These are phyloP conservation scores for Pagetopsis macropterus DNA, from an alignment of 2,797 vertebrate genomes.

Conservation along the genomic window DNA sequence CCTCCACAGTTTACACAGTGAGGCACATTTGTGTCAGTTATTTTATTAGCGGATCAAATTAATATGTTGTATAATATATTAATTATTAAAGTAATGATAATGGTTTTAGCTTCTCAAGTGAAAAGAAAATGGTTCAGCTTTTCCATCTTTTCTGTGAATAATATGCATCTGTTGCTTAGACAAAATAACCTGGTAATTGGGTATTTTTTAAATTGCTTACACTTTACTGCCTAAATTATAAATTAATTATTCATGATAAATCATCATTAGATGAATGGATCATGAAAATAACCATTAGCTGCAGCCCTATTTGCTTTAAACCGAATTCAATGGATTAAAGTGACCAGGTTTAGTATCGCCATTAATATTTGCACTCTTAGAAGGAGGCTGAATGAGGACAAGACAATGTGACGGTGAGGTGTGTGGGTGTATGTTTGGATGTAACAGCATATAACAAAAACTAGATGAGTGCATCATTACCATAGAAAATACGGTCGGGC, in stretches of 20 bases:
- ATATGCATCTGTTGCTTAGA: not conserved
- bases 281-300: not conserved
- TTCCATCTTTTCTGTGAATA: not conserved
- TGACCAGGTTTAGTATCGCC: not conserved
- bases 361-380: not conserved
- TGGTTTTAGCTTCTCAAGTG: too few species aligned
- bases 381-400: slow-evolving; percentile 13
- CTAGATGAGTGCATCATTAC: slow-evolving; percentile 24
- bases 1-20: too few species aligned
- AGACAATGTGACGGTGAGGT: slow-evolving; percentile 1
- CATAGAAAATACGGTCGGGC: slow-evolving; percentile 15
- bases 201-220: not conserved
- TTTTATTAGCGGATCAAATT: too few species aligned
- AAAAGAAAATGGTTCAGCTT: too few species aligned
- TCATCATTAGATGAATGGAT: not conserved
- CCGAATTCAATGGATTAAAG: not conserved
- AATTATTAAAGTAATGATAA: too few species aligned
- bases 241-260: not conserved
- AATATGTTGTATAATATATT: too few species aligned
- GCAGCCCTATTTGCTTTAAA: not conserved
- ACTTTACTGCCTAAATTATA: not conserved
- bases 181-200: not conserved
- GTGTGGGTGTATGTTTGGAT: slow-evolving; percentile 19
- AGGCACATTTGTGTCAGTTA: too few species aligned
- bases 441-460: slow-evolving; percentile 10